Conservation (phyloP, 1,140 invertebrate genomes). For the Lerema accius region DNA sequence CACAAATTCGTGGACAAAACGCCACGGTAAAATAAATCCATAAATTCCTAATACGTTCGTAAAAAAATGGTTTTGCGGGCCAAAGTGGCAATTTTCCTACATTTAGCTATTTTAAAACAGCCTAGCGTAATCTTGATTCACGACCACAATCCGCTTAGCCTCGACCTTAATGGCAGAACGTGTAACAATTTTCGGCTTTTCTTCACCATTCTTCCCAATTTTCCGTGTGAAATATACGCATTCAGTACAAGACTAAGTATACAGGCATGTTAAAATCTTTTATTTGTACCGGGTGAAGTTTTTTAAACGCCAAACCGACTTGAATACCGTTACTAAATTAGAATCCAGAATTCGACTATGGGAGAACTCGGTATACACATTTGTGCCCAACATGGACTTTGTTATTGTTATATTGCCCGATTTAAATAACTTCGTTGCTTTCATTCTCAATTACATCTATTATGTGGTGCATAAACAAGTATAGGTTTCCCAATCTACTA, state of each 20-base stretch:
- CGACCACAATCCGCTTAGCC: slow-evolving; percentile 29
- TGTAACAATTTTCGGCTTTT: slow-evolving; percentile 35
- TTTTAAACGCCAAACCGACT: too few species aligned
- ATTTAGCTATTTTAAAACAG: slow-evolving; percentile 31
- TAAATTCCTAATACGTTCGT: slow-evolving; percentile 20
- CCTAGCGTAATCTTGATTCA: slow-evolving; percentile 34
- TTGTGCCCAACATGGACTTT: too few species aligned
- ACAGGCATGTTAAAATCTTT: neutral
- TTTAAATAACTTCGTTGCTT: too few species aligned
- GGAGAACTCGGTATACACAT: too few species aligned
- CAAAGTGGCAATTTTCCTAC: slow-evolving; percentile 19
- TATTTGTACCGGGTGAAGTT: neutral
- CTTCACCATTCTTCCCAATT: slow-evolving; percentile 4
- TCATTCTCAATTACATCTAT: too few species aligned
- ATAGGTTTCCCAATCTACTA: too few species aligned
- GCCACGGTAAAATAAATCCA: slow-evolving; percentile 18
- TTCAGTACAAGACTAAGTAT: neutral
- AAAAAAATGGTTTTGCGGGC: slow-evolving; percentile 18
- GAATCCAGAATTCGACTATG: too few species aligned
- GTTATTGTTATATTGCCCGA: too few species aligned
- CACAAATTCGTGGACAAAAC: neutral
- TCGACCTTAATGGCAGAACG: slow-evolving; percentile 32
- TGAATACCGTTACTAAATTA: too few species aligned
- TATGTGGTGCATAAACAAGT: too few species aligned
- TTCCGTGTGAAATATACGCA: slow-evolving; percentile 10